Base-by-base conservation (phyloP, 2,888 invertebrate genomes). In the Apamea epomidion region DNA sequence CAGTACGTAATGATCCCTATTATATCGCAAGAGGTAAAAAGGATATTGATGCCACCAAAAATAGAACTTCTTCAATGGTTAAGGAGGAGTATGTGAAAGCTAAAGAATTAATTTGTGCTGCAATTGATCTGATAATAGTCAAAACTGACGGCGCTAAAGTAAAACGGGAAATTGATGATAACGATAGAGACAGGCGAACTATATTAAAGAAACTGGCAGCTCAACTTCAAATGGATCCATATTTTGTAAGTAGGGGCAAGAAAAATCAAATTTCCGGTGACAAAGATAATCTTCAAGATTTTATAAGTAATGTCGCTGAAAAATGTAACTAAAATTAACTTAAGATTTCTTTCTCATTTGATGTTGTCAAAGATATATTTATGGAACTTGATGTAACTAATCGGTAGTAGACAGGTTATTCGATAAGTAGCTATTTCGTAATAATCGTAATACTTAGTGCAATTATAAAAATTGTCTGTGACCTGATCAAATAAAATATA, bases 21-120 rank as follows among this genome's bases (percentile, higher is more conserved):
- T 97, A 96, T 76, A 97, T 97, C 70, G 97, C 97, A 0, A 92
- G 97, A 90, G 97, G 97, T n/a, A 97, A 97, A 88, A 97, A 97
- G 86, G 91, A 94, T 80, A 65, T 48, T 0, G 87, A 88, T 7
- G 48, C 73, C n/a, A 82, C 76, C 16, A 93, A 91, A 81, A 85
- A 86, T 45, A 87, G 78, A 16, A 94, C 94, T 78, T 77, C 90
- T 1, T 91, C 89, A 18, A 71, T 18, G 14, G 48, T 77, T 37
- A 87, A 84, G 42, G 92, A 93, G 2, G 92, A 94, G 73, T 90
- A 92, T 62, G 71, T 79, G 0, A 97, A 95, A 90, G 93, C 93
- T 3, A 95, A 93, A 83, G 94, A 96, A 74, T 89, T 97, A 5
- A 93, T 97, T 69, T 97, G 97, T 85, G 92, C 95, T 32, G 93